A percentile compares a stretch with the other conserved stretches of the same genome.
Evolutionary conservation across 2,797 vertebrate species (phyloP).

Genomic region (Accipiter superciliosus): DNA sequence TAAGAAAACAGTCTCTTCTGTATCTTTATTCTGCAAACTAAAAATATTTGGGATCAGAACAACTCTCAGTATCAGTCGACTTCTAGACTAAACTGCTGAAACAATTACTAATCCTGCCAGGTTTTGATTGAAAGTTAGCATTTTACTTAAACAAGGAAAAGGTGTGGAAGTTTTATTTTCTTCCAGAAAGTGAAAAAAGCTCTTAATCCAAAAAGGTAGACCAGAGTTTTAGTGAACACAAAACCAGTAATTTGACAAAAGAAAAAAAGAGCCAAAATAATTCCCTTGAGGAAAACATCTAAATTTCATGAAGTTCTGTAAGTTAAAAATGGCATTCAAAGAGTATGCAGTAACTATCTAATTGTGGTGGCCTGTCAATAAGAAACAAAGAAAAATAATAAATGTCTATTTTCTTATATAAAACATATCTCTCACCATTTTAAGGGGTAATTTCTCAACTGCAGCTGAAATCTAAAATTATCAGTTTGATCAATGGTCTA

Average conservation of each 20-base stretch:
- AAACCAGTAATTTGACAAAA: not conserved
- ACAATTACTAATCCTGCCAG: not conserved
- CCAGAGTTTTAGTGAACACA: not conserved
- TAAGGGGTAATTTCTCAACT: not conserved
- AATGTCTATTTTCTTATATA: not conserved
- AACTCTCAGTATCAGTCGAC: not conserved
- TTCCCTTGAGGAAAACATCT: not conserved
- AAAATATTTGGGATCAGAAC: not conserved
- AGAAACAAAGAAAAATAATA: not conserved
- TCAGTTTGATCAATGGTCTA: constrained; percentile 56
- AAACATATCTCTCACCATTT: not conserved
- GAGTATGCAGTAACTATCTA: not conserved
- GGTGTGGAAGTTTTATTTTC: not conserved
- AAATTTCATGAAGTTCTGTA: not conserved
- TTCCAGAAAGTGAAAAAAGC: not conserved
- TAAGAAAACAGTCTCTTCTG: not conserved
- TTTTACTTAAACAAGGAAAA: not conserved
- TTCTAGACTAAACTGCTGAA: not conserved
- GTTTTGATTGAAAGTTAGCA: not conserved
- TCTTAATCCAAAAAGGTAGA: not conserved
- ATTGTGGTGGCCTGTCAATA: not conserved
- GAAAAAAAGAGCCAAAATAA: not conserved
- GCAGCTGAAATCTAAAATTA: constrained; percentile 29
- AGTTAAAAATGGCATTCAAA: not conserved
- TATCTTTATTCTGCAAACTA: not conserved